Evolutionary conservation across 2,113 vertebrate species (phyloP), one percentile per base, ranked within the genome.

Genomic region (Saimiri boliviensis): DNA sequence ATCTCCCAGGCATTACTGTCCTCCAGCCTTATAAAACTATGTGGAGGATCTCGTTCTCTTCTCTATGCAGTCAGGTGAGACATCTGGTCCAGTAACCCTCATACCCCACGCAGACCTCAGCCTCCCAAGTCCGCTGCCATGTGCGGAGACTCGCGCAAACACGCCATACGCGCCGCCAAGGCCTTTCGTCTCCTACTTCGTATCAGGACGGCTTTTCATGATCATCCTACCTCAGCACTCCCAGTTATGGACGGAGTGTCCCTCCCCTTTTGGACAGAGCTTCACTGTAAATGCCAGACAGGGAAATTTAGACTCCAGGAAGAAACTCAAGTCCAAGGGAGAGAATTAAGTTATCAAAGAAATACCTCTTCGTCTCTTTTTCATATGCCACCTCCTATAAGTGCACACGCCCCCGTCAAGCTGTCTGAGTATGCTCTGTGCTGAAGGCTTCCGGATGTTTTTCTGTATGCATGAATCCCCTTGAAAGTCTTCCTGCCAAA

Each of bases 71-170:
- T 47, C 54, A 27, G 6, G 16, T 8, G n/a, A 49, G 88, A 47
- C 19, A 2, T 37, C 56, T 74, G 21, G 25, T 13, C 13, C 66
- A 35, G 17, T 49, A 35, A 42, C 23, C 30, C 52, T 58, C 17
- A 4, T 6, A 2, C 19, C 8, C n/a, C 42, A 60, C 3, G 3
- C 11, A 19, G 25, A 1, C 16, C 49, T 79, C 11, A 4, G 20
- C 3, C 4, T 17, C 42, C 42, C 5, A 1, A 8, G 8, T 32
- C 13, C 0, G 2, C 17, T 2, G 5, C 40, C 37, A 1, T 63
- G 21, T 63, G 16, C 45, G 20, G 19, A 19, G 60, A 17, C 54
- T 37, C 8, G 2, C 25, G 4, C 45, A 35, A 56, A 25, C 19
- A 2, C 40, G 40, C 37, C 47, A 19, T 7, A 2, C 16, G 11